A percentile compares a stretch with the other conserved stretches of the same genome.
Evolutionary conservation across 2,888 invertebrate species (phyloP).

Genomic region (Diloba caeruleocephala): DNA sequence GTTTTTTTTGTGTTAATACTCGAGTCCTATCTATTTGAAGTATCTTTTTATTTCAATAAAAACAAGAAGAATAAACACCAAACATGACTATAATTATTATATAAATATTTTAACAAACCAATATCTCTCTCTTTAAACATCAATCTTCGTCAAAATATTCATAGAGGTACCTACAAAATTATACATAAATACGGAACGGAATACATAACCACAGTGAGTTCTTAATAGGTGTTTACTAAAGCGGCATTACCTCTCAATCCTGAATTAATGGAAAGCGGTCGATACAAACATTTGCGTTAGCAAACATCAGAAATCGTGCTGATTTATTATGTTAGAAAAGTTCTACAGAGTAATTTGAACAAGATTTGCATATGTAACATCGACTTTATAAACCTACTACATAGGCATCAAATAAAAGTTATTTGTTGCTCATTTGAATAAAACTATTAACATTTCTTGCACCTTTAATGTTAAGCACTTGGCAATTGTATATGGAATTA

Average conservation of each 20-base stretch:
- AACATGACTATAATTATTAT: too few relatives aligned
- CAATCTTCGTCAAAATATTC: slow-evolving; percentile 2
- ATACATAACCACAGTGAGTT: slow-evolving; percentile 38
- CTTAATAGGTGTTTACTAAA: slow-evolving; percentile 56
- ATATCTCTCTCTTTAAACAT: background rate
- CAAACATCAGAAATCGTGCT: slow-evolving; percentile 50
- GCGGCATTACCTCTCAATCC: slow-evolving; percentile 54
- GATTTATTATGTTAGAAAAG: slow-evolving; percentile 64
- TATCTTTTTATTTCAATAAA: too few relatives aligned
- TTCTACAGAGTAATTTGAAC: slow-evolving; percentile 56
- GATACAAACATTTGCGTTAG: slow-evolving; percentile 34
- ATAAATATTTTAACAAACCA: too few relatives aligned
- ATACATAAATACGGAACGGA: slow-evolving; percentile 1
- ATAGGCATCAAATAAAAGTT: slow-evolving; percentile 3
- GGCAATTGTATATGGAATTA: slow-evolving; percentile 21
- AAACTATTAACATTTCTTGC: slow-evolving; percentile 14
- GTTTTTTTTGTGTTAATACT: too few relatives aligned
- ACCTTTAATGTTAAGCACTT: slow-evolving; percentile 14
- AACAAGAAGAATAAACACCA: too few relatives aligned
- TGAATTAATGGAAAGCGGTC: slow-evolving; percentile 61
- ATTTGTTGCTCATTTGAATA: slow-evolving; percentile 8
- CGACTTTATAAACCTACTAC: slow-evolving; percentile 45
- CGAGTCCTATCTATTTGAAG: too few relatives aligned
- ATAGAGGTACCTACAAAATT: too few relatives aligned
- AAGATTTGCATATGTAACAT: slow-evolving; percentile 61